Base-by-base conservation (phyloP, 2,113 vertebrate species). In the Ursus arctos region DNA sequence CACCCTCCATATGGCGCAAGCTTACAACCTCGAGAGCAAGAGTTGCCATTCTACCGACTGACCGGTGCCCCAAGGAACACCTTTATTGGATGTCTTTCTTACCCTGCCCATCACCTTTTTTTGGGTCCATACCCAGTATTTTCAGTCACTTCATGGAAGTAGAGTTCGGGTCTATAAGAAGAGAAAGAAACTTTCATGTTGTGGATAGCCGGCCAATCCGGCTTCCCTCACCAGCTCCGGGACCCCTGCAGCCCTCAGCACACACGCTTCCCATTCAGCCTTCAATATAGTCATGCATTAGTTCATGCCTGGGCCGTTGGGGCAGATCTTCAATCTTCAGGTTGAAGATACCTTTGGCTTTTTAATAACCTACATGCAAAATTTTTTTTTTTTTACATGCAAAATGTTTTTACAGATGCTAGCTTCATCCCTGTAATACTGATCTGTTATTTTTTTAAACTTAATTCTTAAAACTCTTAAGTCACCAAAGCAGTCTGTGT, bases 401-500 rank as follows among this genome's bases (percentile, higher is more conserved):
- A 79, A 80, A 80, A 72, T 80, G 53, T 47, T 85, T 80, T 79
- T 89, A 71, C 43, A 79, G 33, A 53, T 51, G 12, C 81, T 85
- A 3, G 61, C 61, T 94, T 80, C 33, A 63, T 61, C 43, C 12
- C 18, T 18, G 21, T 53, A 69, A 26, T 94, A 89, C 16, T 69
- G 51, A 90, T 90, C 88, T 40, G 10, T 40, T 69, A 33, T 83
- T 82, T 40, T 83, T 91, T 61, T 47, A 87, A n/a, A n/a, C 57
- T 65, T 65, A 77, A 89, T 89, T 93, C 53, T 88, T 84, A 84
- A 88, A 69, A 59, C 79, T 59, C 79, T 51, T 49, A 83, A 49
- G 51, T 93, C 89, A 53, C n/a, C 63, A 79, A 47, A 63, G 85
- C 80, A 71, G 18, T 71, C 40, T 79, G 21, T 36, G 11, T 51